These are phyloP conservation scores for Periophthalmus modestus DNA, from an alignment of 2,113 vertebrate species.

Conservation along the genomic window DNA sequence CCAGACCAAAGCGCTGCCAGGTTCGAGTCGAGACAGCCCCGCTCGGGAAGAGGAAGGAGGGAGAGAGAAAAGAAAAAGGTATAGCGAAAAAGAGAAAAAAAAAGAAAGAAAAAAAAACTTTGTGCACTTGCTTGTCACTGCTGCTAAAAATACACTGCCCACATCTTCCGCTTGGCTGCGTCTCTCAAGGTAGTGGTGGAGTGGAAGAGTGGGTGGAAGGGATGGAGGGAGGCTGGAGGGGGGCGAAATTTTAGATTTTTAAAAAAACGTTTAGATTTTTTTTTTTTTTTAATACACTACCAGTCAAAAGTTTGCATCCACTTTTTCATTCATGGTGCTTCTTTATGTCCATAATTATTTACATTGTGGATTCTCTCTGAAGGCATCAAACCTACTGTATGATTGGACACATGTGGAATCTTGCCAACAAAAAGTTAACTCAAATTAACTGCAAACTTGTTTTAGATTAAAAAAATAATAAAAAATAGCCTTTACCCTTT, in stretches of 20 bases:
- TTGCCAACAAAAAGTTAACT: too few species aligned
- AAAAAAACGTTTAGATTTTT: conserved; percentile 34
- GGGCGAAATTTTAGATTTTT: conserved; percentile 30
- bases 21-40: conserved; percentile 58
- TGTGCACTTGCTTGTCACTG: conserved; percentile 61
- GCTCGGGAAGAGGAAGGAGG: conserved; percentile 40
- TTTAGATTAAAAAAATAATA: too few species aligned
- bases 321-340: too few species aligned
- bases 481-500: too few species aligned
- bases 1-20: conserved; percentile 64
- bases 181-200: conserved; percentile 33
- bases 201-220: conserved; percentile 1
- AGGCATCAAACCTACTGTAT: too few species aligned
- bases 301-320: neutral
- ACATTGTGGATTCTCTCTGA: too few species aligned
- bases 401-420: too few species aligned
- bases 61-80: neutral
- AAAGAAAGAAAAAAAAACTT: conserved; percentile 63
- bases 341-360: too few species aligned
- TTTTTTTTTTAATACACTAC: conserved; percentile 27
- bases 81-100: neutral
- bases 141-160: conserved; percentile 70
- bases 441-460: too few species aligned
- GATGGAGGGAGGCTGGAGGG: neutral
- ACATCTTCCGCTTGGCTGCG: conserved; percentile 56